A percentile compares a stretch with the other conserved stretches of the same genome.
These are phyloP conservation scores for Camponotus vicinus DNA, from an alignment of 1,140 invertebrate species.

Conservation along the genomic window DNA sequence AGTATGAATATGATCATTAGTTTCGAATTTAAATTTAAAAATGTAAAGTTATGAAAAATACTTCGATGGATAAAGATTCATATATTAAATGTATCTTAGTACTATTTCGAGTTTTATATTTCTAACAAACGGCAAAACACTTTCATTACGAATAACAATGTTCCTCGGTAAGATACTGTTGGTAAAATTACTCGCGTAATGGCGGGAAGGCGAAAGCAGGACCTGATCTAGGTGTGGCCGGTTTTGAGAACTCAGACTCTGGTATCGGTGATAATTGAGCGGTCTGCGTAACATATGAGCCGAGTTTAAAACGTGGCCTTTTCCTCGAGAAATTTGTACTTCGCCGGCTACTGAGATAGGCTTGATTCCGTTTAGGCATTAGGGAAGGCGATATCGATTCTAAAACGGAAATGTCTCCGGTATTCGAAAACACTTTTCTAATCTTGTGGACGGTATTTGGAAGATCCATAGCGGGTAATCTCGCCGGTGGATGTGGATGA, in stretches of 20 bases:
- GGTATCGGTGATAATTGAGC: slow-evolving; percentile 90
- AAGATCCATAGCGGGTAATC: slow-evolving; percentile 33
- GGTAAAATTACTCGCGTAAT: slow-evolving; percentile 61
- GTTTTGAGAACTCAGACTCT: slow-evolving; percentile 91
- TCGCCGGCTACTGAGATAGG: slow-evolving; percentile 74
- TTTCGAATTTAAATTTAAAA: too few relatives aligned
- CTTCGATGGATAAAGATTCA: too few relatives aligned
- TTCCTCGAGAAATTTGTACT: slow-evolving; percentile 77
- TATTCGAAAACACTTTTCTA: not conserved
- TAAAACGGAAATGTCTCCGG: slow-evolving; percentile 37
- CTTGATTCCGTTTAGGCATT: slow-evolving; percentile 74
- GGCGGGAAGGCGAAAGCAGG: slow-evolving; percentile 79
- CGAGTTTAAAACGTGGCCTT: slow-evolving; percentile 81
- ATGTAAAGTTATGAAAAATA: too few relatives aligned
- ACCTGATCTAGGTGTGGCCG: slow-evolving; percentile 87
- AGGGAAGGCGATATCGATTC: not conserved
- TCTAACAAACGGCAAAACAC: too few relatives aligned
- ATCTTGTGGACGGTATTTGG: slow-evolving; percentile 12
- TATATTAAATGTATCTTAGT: too few relatives aligned
- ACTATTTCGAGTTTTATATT: too few relatives aligned
- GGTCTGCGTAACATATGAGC: slow-evolving; percentile 84
- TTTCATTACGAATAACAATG: too few relatives aligned
- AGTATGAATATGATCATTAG: too few relatives aligned
- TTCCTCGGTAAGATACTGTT: not conserved
- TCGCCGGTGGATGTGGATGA: slow-evolving; percentile 21